Conservation (phyloP, 2,888 invertebrate species). For the Hoplodrina blanda region DNA sequence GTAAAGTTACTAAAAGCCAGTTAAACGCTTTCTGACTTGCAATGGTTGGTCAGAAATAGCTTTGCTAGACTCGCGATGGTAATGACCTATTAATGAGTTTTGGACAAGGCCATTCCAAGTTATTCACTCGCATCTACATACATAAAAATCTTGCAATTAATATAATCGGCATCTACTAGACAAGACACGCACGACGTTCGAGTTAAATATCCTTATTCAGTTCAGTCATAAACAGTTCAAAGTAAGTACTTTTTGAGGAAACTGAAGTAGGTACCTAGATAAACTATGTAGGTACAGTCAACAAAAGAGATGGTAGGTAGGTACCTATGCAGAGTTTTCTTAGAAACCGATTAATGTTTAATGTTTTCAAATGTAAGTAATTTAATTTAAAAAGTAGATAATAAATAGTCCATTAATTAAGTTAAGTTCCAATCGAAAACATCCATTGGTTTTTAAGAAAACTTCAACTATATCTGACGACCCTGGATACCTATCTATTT, state of each 20-base stretch:
- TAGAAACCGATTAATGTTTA: too few relatives aligned
- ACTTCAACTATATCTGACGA: too few relatives aligned
- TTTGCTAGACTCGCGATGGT: constrained; percentile 31
- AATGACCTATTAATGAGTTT: constrained; percentile 61
- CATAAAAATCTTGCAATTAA: constrained; percentile 21
- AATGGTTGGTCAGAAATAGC: constrained; percentile 31
- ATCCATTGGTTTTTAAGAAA: too few relatives aligned
- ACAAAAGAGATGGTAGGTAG: too few relatives aligned
- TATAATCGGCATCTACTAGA: constrained; percentile 13
- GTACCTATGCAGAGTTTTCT: too few relatives aligned
- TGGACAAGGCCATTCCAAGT: constrained; percentile 57
- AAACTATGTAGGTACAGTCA: too few relatives aligned
- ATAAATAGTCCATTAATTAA: too few relatives aligned
- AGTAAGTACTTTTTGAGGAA: background rate
- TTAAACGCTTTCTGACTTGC: constrained; percentile 18
- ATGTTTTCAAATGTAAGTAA: too few relatives aligned
- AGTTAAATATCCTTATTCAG: background rate
- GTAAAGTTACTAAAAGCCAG: constrained; percentile 1
- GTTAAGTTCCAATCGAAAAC: too few relatives aligned
- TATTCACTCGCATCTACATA: constrained; percentile 48
- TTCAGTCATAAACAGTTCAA: background rate
- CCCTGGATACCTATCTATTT: too few relatives aligned
- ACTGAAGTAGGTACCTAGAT: background rate
- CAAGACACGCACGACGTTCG: background rate
- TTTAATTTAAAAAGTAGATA: too few relatives aligned